Base-by-base conservation (phyloP, 1,140 invertebrate species). In the Plectus sambesii region DNA sequence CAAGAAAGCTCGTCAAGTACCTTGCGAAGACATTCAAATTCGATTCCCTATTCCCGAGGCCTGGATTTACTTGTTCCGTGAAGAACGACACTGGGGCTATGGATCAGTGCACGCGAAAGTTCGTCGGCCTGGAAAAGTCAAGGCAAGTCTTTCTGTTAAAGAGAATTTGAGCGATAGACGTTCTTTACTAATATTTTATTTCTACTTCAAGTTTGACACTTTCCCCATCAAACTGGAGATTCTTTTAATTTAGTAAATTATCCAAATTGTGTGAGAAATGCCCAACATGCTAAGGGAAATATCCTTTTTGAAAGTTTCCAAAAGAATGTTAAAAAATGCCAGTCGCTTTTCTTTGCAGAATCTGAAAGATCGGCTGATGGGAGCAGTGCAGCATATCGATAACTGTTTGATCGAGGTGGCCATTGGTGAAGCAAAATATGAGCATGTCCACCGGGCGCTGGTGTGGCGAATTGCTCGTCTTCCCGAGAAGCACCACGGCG, bases 81-180 rank as follows among this genome's bases (percentile, higher is more conserved):
- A 94, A 17, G 93, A 99, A 70, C 93, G 96, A 66, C 85, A 94
- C 70, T 97, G 96, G 74, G 79, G 90, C 63, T 96, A 96, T 70
- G 94, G 94, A n/a, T 94, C 90, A 3, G 85, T 97, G 0, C 96
- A 98, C 73, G 90, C 90, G 0, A 85, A 89, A 17, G 86, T 89
- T 61, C 76, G 89, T 71, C 79, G 81, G 61, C 72, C 77, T 3
- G 78, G 78, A 37, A 78, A 77, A 70, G 77, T 80, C 24, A 80
- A 80, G 56, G 69, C 71, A 51, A 53, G 40, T n/a, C 20, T 33
- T 9, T 27, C 53, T 22, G 19, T 55, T 65, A 68, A 8, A 46
- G 68, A 20, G 70, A 70, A 22, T 44, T 6, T 29, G 12, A 37
- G 33, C 19, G 9, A 38, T 33, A 17, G 8, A 38, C 6, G 8